Evolutionary conservation across 1,140 invertebrate genomes (phyloP), one percentile per base, ranked within the genome.

Genomic region (Piezodorus guildinii): DNA sequence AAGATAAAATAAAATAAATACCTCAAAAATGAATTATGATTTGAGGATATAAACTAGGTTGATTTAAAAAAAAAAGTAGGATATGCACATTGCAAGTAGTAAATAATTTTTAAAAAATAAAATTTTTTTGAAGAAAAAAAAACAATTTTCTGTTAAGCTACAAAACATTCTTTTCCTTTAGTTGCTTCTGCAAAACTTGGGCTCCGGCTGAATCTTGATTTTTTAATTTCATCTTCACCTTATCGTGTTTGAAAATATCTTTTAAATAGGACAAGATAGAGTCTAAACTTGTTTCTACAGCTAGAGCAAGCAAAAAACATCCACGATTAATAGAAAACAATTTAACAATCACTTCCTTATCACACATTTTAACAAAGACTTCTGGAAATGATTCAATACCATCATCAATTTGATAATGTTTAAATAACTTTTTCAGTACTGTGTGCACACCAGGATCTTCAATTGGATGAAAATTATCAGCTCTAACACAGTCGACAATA

Each of bases 391-490:
- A 39, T 39, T 56, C 19, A 39, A 54, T 49, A 34, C 56, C 52
- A 19, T 46, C 34, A 45, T 17, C 6, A 1, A 25, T 66, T 65
- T 78, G 78, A 68, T 91, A 87, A 61, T 83, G 74, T 60, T 81
- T 76, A 17, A 90, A 81, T 16, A 94, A 74, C 74, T 90, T 90
- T 69, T 93, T 93, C 3, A 93, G 71, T 43, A 84, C 81, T 77
- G 87, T 81, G 73, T 92, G 88, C 63, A 90, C 77, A 15, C 86
- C 89, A 0, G 86, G 74, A 73, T 91, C 82, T 76, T 94, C 90
- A n/a, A 93, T 77, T 10, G 82, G 82, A 10, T 79, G 59, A 27
- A 62, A 17, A 16, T 27, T 64, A 5, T 73, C 71, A 52, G 69
- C 67, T 25, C 78, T 70, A 30, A 68, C 73, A 75, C 75, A 78